Percentiles rank a stretch among this genome's conserved stretches.
Conservation (phyloP, 1,140 invertebrate genomes). For the Cardiocondyla obscurior region DNA sequence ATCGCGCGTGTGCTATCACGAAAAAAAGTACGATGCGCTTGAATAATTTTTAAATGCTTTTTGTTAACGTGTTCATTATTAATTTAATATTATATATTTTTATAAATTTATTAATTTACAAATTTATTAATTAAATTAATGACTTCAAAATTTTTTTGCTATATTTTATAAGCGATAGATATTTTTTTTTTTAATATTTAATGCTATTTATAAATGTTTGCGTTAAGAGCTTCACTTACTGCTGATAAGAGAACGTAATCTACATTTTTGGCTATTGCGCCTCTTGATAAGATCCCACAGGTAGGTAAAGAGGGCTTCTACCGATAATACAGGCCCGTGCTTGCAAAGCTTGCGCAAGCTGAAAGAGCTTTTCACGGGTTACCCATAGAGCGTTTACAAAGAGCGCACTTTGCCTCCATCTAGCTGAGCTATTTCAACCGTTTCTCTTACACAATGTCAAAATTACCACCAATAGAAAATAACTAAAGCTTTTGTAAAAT, state of each 20-base stretch:
- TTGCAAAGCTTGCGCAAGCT: slow-evolving; percentile 28
- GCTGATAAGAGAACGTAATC: slow-evolving; percentile 45
- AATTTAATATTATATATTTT: neutral
- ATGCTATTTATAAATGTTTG: neutral
- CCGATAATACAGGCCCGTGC: slow-evolving; percentile 55
- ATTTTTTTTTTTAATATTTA: neutral
- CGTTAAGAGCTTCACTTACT: neutral
- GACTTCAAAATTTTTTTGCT: no score
- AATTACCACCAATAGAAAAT: neutral
- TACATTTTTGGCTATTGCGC: neutral
- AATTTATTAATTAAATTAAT: neutral
- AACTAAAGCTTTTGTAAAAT: neutral
- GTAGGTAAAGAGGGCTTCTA: slow-evolving; percentile 59
- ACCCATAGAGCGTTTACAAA: slow-evolving; percentile 28
- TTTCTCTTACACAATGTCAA: neutral
- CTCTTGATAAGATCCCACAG: slow-evolving; percentile 10
- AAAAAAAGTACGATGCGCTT: neutral
- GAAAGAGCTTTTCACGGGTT: slow-evolving; percentile 26
- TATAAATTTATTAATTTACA: no score
- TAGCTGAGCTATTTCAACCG: slow-evolving; percentile 17
- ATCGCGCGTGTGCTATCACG: neutral
- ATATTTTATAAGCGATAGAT: neutral
- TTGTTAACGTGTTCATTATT: neutral
- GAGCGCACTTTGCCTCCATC: neutral
- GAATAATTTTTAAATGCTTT: neutral